A percentile compares a stretch with the other conserved stretches of the same genome.
These are phyloP conservation scores for Platichthys stellatus DNA, from an alignment of 2,113 vertebrate genomes.

Conservation along the genomic window DNA sequence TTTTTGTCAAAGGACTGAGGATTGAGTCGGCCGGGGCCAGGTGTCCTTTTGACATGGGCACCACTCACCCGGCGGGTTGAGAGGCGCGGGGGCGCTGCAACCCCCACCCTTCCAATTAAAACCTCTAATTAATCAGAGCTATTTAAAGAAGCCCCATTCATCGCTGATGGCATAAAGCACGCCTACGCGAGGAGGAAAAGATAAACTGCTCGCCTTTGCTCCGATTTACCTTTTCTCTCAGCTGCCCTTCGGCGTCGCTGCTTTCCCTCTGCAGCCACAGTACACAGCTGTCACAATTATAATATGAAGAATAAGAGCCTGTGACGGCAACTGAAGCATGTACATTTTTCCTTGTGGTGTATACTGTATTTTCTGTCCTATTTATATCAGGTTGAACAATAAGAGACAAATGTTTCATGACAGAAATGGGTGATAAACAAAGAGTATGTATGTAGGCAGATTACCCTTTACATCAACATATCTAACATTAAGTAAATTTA, in stretches of 20 bases:
- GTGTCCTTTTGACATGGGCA: slow-evolving; percentile 70
- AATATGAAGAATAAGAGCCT: slow-evolving; percentile 20
- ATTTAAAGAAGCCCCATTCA: slow-evolving; percentile 81
- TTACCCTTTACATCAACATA: neutral
- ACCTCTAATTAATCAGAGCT: slow-evolving; percentile 81
- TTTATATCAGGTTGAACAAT: neutral
- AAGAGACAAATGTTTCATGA: neutral
- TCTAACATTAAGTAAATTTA: neutral
- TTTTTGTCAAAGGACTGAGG: slow-evolving; percentile 6
- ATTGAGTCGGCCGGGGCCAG: slow-evolving; percentile 55
- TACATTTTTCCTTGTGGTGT: neutral
- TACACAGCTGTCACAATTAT: slow-evolving; percentile 48
- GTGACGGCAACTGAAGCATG: neutral
- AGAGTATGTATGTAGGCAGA: neutral
- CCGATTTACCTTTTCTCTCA: slow-evolving; percentile 63
- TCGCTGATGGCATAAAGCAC: slow-evolving; percentile 62
- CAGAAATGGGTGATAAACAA: neutral
- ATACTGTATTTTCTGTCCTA: neutral
- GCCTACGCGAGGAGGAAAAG: slow-evolving; percentile 37
- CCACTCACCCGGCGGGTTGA: slow-evolving; percentile 53
- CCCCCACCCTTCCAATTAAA: slow-evolving; percentile 77
- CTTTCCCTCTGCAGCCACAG: slow-evolving; percentile 25
- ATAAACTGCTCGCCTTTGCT: slow-evolving; percentile 63
- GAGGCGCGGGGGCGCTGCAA: slow-evolving; percentile 32
- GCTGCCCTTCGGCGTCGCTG: slow-evolving; percentile 39